Conservation (phyloP, 2,797 vertebrate genomes). For the Astyanax mexicanus region DNA sequence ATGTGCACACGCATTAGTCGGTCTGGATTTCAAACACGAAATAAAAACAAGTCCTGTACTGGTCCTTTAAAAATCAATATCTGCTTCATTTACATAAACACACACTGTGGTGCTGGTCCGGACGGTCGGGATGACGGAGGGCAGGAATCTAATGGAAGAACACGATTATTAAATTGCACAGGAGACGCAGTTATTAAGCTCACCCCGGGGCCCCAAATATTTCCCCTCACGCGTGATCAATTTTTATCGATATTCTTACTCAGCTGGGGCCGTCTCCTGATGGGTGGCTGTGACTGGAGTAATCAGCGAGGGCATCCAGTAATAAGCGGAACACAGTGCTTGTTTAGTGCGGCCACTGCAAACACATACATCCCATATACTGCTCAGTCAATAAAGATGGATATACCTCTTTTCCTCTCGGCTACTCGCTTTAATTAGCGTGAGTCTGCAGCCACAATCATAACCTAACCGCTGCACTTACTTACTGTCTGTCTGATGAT, state of each 20-base stretch:
- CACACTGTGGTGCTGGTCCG: neutral
- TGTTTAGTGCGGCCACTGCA: constrained; percentile 18
- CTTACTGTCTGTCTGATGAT: constrained; percentile 25
- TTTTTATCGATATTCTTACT: constrained; percentile 47
- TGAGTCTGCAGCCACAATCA: constrained; percentile 36
- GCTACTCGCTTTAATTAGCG: constrained; percentile 46
- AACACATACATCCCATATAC: constrained; percentile 7
- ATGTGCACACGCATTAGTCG: no score
- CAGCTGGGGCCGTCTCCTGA: constrained; percentile 13
- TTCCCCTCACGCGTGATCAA: constrained; percentile 40
- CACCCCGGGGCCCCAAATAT: constrained; percentile 19
- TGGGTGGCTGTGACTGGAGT: neutral
- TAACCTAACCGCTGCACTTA: constrained; percentile 27
- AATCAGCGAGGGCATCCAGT: neutral
- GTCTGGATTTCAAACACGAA: no score
- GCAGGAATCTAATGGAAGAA: constrained; percentile 47
- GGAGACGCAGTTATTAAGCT: constrained; percentile 28
- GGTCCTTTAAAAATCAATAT: no score
- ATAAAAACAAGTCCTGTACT: no score
- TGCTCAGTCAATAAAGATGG: constrained; percentile 45
- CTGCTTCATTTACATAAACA: neutral
- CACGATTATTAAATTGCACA: constrained; percentile 11
- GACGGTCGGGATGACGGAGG: neutral
- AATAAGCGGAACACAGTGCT: neutral
- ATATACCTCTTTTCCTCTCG: constrained; percentile 23